Base-by-base conservation (phyloP, 2,113 vertebrate species). In the Pleuronectes platessa region DNA sequence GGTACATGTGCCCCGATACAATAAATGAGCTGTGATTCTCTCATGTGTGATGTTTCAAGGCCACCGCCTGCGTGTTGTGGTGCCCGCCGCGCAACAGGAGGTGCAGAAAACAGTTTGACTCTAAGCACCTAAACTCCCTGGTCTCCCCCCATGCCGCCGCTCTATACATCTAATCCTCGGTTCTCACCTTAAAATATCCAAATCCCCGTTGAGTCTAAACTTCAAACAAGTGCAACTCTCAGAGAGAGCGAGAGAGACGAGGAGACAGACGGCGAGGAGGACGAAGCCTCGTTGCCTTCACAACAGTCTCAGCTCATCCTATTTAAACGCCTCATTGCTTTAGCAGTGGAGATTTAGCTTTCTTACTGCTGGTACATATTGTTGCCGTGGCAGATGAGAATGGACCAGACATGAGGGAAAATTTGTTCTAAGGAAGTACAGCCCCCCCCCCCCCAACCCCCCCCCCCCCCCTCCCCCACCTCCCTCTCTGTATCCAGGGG, bases 271-370 rank as follows among this genome's bases (percentile, higher is more conserved):
- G 79, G 82, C 10, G 5, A 79, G 68, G 37, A 56, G 74, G 76
- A 79, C 65, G 68, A 74, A 74, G 68, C 69, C 65, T 31, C 73
- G 66, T 69, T 72, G 72, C 71, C 68, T 74, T 84, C 88, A 76
- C 84, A 84, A 84, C 82, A 79, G 71, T 87, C 79, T 86, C 78
- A 70, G 82, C 81, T 89, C 87, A 82, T 92, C 88, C 88, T 83
- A 90, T 92, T 93, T 90, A 91, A 91, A 90, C 83, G 91, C 90
- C 81, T 92, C 91, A 91, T 93, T 92, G 91, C 88, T 84, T 88
- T 82, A 76, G 76, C 89, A 78, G 87, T 73, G 23, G 84, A 78
- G 89, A 78, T 78, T 76, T 83, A 27, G 26, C 26, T 88, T 85
- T 86, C 85, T 78, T 84, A 82, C 85, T 59, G 78, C 85, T 84